These are phyloP conservation scores for Paradisaea rubra DNA, from an alignment of 2,113 vertebrate species.

Conservation along the genomic window DNA sequence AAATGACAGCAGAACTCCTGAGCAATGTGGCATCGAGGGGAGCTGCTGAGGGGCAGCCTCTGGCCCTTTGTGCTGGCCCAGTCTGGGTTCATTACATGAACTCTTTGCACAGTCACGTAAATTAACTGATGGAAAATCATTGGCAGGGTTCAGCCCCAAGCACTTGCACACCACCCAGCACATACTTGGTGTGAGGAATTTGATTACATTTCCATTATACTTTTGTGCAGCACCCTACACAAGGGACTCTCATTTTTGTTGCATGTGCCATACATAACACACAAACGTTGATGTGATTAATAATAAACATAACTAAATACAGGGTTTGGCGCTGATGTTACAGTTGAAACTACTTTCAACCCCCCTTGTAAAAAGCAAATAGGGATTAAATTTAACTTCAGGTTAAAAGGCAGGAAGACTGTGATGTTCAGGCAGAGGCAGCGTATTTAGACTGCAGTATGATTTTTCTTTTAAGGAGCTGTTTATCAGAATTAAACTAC, in stretches of 20 bases:
- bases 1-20: background rate
- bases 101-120: background rate
- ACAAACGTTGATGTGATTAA: background rate
- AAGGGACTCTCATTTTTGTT: background rate
- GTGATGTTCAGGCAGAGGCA: background rate
- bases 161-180: background rate
- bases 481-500: background rate
- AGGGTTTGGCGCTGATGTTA: background rate
- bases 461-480: background rate
- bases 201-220: background rate
- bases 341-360: background rate
- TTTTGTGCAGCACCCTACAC: background rate
- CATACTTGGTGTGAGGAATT: background rate
- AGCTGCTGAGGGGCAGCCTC: background rate
- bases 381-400: background rate
- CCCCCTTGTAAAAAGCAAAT: background rate
- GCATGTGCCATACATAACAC: background rate
- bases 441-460: background rate
- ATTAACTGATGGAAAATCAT: background rate
- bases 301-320: background rate
- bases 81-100: background rate
- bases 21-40: rapidly evolving
- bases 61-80: background rate
- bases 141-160: background rate
- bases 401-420: background rate